Evolutionary conservation across 2,888 invertebrate genomes (phyloP).

Genomic region (Agrotis exclamationis): DNA sequence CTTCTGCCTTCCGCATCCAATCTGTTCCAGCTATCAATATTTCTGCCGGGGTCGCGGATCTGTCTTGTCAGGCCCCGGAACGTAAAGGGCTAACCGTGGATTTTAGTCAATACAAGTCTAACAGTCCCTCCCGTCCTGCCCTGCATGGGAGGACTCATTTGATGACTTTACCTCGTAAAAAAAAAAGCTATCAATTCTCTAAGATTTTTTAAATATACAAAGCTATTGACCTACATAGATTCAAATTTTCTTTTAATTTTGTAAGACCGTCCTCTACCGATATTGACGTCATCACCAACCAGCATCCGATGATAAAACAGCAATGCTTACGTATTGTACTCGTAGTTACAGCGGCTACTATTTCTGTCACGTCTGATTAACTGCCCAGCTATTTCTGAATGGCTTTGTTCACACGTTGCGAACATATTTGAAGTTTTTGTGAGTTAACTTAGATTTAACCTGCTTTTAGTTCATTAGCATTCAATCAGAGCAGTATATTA

Average conservation of each 20-base stretch:
- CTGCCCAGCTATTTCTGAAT: conserved; percentile 52
- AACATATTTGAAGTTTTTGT: conserved; percentile 31
- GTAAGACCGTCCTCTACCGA: background rate
- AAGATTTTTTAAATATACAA: too few relatives aligned
- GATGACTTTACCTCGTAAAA: too few relatives aligned
- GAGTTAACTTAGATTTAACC: background rate
- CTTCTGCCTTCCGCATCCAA: background rate
- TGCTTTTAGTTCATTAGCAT: background rate
- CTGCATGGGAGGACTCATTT: too few relatives aligned
- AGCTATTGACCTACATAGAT: too few relatives aligned
- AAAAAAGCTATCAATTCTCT: too few relatives aligned
- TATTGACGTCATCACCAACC: conserved; percentile 43
- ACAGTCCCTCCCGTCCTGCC: too few relatives aligned
- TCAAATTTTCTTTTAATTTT: background rate
- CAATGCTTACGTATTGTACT: conserved; percentile 33
- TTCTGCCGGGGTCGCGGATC: too few relatives aligned
- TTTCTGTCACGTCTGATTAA: conserved; percentile 57
- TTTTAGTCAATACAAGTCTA: too few relatives aligned
- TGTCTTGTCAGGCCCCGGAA: too few relatives aligned
- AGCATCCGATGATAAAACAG: conserved; percentile 37
- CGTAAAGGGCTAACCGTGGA: too few relatives aligned
- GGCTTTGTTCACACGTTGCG: conserved; percentile 27
- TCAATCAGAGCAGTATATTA: background rate
- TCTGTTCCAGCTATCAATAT: background rate
- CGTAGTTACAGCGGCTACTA: conserved; percentile 45